These are phyloP conservation scores for Pyrocephalus nanus DNA, from an alignment of 2,797 vertebrate species.

Conservation along the genomic window DNA sequence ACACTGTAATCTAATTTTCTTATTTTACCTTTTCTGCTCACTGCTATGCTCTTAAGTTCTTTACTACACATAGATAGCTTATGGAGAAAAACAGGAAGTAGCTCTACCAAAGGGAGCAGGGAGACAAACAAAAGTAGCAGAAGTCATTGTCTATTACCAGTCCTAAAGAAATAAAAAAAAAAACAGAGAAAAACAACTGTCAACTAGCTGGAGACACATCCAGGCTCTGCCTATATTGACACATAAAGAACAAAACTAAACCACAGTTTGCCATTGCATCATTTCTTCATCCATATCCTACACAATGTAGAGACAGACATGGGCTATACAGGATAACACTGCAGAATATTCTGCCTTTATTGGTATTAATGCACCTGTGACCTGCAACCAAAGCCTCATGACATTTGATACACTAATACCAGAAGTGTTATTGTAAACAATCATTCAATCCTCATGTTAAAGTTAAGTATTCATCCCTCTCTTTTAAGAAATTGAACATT, in stretches of 20 bases:
- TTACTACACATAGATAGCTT: background rate
- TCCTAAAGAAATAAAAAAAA: background rate
- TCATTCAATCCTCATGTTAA: background rate
- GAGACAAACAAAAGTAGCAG: background rate
- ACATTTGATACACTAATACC: background rate
- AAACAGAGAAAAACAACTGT: background rate
- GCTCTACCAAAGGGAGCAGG: background rate
- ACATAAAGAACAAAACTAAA: background rate
- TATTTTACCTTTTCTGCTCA: background rate
- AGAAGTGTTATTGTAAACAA: background rate
- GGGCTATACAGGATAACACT: background rate
- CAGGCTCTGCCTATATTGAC: background rate
- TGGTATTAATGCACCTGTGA: background rate
- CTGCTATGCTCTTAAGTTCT: background rate
- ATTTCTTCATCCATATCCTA: background rate
- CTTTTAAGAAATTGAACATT: background rate
- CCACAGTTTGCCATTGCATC: background rate
- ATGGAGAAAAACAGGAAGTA: background rate
- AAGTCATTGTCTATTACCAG: background rate
- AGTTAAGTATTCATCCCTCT: background rate
- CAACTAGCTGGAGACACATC: background rate
- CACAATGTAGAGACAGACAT: background rate
- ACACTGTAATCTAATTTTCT: background rate
- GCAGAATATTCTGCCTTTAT: background rate
- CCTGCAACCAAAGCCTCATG: background rate